A percentile compares a stretch with the other conserved stretches of the same genome.
These are phyloP conservation scores for Crotalus helleri DNA, from an alignment of 2,113 vertebrate species.

Conservation along the genomic window DNA sequence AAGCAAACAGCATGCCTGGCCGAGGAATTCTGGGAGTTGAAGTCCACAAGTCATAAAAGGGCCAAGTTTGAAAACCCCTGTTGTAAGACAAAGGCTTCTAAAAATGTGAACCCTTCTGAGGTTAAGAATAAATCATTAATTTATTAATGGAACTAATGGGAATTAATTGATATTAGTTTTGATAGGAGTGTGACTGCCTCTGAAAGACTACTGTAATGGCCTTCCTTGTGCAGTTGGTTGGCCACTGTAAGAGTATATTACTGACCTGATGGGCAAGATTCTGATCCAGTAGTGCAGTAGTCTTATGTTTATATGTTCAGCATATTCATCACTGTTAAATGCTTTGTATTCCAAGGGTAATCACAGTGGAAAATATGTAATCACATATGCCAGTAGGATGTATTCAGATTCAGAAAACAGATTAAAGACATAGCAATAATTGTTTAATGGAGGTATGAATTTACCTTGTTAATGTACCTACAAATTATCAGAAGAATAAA, in stretches of 20 bases:
- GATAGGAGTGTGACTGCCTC: not conserved
- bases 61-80: no score
- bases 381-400: not conserved
- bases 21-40: no score
- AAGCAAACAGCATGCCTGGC: not conserved
- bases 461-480: not conserved
- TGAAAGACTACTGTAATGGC: not conserved
- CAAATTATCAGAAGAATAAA: not conserved
- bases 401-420: not conserved
- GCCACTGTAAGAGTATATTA: not conserved
- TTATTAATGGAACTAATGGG: not conserved
- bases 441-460: not conserved
- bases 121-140: not conserved
- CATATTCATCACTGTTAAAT: not conserved
- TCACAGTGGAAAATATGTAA: not conserved
- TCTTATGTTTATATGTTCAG: not conserved
- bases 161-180: not conserved
- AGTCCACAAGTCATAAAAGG: no score
- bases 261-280: not conserved
- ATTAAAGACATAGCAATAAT: not conserved
- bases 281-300: not conserved
- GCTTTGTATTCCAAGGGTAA: not conserved
- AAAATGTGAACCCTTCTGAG: not conserved
- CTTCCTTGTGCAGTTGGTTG: not conserved
- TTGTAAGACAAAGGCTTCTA: not conserved